These are phyloP conservation scores for Cossypha caffra DNA, from an alignment of 2,797 vertebrate species.

Conservation along the genomic window DNA sequence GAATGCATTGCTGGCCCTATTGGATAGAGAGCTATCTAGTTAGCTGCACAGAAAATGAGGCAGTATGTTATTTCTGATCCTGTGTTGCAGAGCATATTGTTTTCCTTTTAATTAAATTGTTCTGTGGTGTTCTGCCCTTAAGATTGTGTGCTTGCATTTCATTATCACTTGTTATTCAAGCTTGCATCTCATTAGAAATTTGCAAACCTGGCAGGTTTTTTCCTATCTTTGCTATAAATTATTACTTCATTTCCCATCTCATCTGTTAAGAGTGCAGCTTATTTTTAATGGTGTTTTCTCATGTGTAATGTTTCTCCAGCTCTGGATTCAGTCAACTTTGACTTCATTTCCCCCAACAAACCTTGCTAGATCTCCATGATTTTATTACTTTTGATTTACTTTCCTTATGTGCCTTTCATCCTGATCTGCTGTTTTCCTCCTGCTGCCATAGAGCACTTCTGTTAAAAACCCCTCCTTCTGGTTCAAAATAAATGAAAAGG, in stretches of 20 bases:
- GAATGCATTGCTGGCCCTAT: not conserved
- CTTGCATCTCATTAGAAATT: constrained; percentile 24
- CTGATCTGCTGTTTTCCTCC: constrained; percentile 27
- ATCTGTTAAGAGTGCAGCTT: constrained; percentile 4
- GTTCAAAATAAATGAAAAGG: constrained; percentile 72
- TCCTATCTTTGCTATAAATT: constrained; percentile 37
- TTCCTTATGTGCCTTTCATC: constrained; percentile 45
- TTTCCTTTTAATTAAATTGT: constrained; percentile 54
- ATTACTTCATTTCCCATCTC: constrained; percentile 50
- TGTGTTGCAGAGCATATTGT: not conserved
- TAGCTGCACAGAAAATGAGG: constrained; percentile 11
- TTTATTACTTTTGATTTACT: constrained; percentile 66
- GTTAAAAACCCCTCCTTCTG: constrained; percentile 73
- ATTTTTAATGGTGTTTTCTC: constrained; percentile 53
- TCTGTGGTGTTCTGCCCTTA: not conserved
- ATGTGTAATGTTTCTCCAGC: constrained; percentile 33
- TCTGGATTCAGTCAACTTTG: constrained; percentile 60
- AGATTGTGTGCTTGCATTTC: constrained; percentile 15
- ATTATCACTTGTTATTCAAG: constrained; percentile 46
- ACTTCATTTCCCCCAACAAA: constrained; percentile 43
- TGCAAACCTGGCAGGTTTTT: constrained; percentile 40
- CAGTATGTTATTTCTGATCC: constrained; percentile 29
- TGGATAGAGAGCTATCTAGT: not conserved
- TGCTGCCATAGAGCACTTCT: constrained; percentile 49
- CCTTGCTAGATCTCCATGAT: constrained; percentile 39